A percentile compares a stretch with the other conserved stretches of the same genome.
Conservation (phyloP, 2,113 vertebrate species). For the Aptenodytes patagonicus region DNA sequence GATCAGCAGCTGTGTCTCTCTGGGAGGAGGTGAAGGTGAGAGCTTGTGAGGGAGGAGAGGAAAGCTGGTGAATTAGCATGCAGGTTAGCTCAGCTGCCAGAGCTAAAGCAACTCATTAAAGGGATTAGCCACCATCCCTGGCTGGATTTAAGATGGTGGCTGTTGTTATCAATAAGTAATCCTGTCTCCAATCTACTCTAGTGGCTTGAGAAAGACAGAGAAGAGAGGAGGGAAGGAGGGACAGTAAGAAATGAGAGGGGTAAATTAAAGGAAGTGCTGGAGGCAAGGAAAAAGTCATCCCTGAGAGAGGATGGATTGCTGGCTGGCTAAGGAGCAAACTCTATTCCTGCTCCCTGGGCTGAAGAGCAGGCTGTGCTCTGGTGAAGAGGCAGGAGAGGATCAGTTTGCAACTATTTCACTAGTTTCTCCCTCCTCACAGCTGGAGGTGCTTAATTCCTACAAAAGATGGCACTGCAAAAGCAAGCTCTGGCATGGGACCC, state of each 20-base stretch:
- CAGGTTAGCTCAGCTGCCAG: not conserved
- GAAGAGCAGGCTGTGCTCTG: not conserved
- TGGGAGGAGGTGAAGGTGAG: not conserved
- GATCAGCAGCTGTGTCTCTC: not conserved
- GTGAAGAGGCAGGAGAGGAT: not conserved
- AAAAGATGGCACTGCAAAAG: not conserved
- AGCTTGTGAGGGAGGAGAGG: not conserved
- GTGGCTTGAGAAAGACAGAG: not conserved
- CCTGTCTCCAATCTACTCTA: slow-evolving; percentile 11
- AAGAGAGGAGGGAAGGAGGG: not conserved
- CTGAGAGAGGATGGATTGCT: not conserved
- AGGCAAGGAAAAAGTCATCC: not conserved
- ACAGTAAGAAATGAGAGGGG: not conserved
- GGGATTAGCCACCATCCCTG: slow-evolving; percentile 27
- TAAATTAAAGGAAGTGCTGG: not conserved
- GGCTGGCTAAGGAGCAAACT: not conserved
- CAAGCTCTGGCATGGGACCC: not conserved
- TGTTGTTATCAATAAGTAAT: slow-evolving; percentile 40
- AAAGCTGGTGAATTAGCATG: not conserved
- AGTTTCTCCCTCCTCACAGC: not conserved
- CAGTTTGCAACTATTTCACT: not conserved
- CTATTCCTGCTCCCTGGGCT: not conserved
- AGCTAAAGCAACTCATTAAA: slow-evolving; percentile 38
- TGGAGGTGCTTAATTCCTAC: not conserved
- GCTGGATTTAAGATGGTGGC: slow-evolving; percentile 16